A percentile compares a stretch with the other conserved stretches of the same genome.
phyloP scores from a whole-genome alignment of 1,140 invertebrate species.

The Drosophila lacertosa region DNA sequence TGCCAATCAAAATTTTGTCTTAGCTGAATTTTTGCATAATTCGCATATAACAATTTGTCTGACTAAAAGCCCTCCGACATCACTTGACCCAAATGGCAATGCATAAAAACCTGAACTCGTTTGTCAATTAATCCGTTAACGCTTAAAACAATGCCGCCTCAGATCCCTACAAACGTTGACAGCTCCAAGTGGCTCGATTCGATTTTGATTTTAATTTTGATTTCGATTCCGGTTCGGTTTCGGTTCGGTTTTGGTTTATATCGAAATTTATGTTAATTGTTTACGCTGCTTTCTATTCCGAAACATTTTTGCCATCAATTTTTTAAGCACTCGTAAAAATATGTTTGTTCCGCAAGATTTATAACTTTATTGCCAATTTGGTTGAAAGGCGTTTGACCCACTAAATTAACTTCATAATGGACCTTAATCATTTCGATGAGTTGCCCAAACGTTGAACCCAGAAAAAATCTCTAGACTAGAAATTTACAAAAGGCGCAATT shows the following conservation, averaged over 20 bases:
- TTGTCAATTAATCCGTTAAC: slow-evolving; percentile 58
- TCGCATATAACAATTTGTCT: slow-evolving; percentile 15
- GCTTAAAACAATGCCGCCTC: slow-evolving; percentile 17
- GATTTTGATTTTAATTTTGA: too few relatives aligned
- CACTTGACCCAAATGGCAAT: slow-evolving; percentile 57
- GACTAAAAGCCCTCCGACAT: slow-evolving; percentile 49
- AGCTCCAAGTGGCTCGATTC: slow-evolving; percentile 37
- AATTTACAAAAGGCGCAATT: not conserved
- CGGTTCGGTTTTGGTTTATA: slow-evolving; percentile 8
- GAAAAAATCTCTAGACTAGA: not conserved
- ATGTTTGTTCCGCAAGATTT: slow-evolving; percentile 41
- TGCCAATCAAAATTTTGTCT: slow-evolving; percentile 67
- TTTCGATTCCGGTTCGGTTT: too few relatives aligned
- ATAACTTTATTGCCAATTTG: slow-evolving; percentile 46
- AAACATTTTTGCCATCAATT: slow-evolving; percentile 3
- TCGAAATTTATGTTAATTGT: slow-evolving; percentile 60
- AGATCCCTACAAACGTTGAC: slow-evolving; percentile 38
- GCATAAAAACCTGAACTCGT: slow-evolving; percentile 46
- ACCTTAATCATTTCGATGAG: slow-evolving; percentile 11
- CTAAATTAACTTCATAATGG: slow-evolving; percentile 15
- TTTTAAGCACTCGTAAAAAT: slow-evolving; percentile 23
- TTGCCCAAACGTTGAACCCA: slow-evolving; percentile 7
- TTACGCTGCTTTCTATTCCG: slow-evolving; percentile 50
- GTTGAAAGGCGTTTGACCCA: slow-evolving; percentile 38
- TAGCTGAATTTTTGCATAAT: slow-evolving; percentile 57